A percentile compares a stretch with the other conserved stretches of the same genome.
Conservation (phyloP, 2,113 vertebrate species). For the Microcebus murinus region DNA sequence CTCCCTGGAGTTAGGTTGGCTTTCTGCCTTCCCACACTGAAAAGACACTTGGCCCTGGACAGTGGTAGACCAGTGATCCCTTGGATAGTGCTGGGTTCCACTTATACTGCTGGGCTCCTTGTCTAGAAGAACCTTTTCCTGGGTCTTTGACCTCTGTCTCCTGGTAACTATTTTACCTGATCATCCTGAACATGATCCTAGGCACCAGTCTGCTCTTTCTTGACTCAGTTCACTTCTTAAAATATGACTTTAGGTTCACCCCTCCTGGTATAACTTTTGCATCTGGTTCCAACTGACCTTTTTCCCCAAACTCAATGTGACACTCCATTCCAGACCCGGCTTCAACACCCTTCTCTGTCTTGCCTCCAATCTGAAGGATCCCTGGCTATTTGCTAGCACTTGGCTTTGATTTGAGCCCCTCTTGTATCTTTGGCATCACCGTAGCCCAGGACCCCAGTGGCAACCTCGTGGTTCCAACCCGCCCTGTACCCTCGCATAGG, state of each 20-base stretch:
- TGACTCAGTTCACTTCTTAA: not conserved
- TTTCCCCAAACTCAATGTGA: not conserved
- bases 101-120: not conserved
- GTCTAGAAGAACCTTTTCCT: not conserved
- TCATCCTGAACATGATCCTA: not conserved
- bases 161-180: not conserved
- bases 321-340: not conserved
- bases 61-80: not conserved
- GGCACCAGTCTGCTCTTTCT: not conserved
- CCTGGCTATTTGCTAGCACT: not conserved
- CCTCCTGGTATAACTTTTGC: not conserved
- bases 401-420: not conserved
- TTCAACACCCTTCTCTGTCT: constrained; percentile 11
- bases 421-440: not conserved
- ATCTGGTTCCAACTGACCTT: not conserved
- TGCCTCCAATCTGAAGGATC: not conserved
- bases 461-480: not conserved
- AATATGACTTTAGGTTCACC: not conserved
- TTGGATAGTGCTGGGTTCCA: not conserved
- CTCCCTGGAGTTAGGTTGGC: not conserved
- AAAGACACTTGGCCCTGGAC: not conserved
- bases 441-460: not conserved
- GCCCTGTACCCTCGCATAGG: not conserved
- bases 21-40: not conserved
- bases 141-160: not conserved